Evolutionary conservation across 2,888 invertebrate genomes (phyloP).

Genomic region (Epistrophe eligans): DNA sequence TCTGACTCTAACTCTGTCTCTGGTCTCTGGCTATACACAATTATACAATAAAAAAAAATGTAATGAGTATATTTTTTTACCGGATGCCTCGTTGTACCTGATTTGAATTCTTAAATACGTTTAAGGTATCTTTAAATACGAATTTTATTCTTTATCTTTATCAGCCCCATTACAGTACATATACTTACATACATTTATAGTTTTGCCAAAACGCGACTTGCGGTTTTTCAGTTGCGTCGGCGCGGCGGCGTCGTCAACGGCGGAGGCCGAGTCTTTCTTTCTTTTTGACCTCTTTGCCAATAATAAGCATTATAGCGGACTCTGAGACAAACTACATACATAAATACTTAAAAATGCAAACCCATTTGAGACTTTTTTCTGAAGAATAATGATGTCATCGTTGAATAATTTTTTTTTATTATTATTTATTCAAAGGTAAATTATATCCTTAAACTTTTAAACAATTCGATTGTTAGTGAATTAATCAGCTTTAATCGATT

Average conservation of each 20-base stretch:
- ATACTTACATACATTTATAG: neutral
- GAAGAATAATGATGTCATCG: slow-evolving; percentile 58
- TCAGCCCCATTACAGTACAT: slow-evolving; percentile 14
- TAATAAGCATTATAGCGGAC: slow-evolving; percentile 48
- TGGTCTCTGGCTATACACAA: slow-evolving; percentile 45
- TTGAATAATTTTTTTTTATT: neutral
- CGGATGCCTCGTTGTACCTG: slow-evolving; percentile 73
- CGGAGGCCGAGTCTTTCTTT: slow-evolving; percentile 41
- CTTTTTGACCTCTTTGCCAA: slow-evolving; percentile 59
- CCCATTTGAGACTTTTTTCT: slow-evolving; percentile 37
- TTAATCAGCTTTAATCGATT: slow-evolving; percentile 47
- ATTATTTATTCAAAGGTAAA: neutral
- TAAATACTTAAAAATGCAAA: slow-evolving; percentile 5
- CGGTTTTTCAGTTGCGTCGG: slow-evolving; percentile 21
- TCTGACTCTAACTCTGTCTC: slow-evolving; percentile 10
- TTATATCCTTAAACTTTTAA: slow-evolving; percentile 21
- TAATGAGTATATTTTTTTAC: slow-evolving; percentile 72
- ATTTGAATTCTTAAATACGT: slow-evolving; percentile 68
- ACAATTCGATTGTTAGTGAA: slow-evolving; percentile 22
- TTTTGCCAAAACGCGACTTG: slow-evolving; percentile 49
- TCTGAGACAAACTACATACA: neutral
- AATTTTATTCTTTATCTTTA: slow-evolving; percentile 36
- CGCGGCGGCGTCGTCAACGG: slow-evolving; percentile 25
- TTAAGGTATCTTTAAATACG: slow-evolving; percentile 51
- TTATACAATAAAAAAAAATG: slow-evolving; percentile 66